Conservation (phyloP, 1,140 invertebrate genomes). For the Reticulitermes speratus region DNA sequence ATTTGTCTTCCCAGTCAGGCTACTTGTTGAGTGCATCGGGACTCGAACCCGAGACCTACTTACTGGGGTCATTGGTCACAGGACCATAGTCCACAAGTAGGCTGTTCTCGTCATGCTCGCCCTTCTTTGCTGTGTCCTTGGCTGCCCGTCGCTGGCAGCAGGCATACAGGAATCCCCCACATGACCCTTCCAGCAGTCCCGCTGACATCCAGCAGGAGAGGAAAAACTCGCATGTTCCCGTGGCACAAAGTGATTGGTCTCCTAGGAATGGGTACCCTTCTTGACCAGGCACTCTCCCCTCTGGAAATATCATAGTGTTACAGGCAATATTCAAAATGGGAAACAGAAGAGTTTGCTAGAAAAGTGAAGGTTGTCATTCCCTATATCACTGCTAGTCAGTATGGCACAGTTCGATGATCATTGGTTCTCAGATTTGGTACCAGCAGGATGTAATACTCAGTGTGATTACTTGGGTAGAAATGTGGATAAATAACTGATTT, state of each 20-base stretch:
- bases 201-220: constrained; percentile 88
- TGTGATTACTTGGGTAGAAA: too few relatives aligned
- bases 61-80: constrained; percentile 73
- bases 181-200: constrained; percentile 81
- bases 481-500: too few relatives aligned
- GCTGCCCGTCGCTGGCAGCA: constrained; percentile 78
- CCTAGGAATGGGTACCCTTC: constrained; percentile 48
- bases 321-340: background rate
- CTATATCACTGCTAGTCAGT: too few relatives aligned
- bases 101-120: constrained; percentile 56
- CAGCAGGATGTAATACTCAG: too few relatives aligned
- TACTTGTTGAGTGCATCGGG: constrained; percentile 4
- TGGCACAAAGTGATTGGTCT: constrained; percentile 56
- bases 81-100: constrained; percentile 62
- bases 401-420: too few relatives aligned
- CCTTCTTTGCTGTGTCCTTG: constrained; percentile 65
- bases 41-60: constrained; percentile 44
- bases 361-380: too few relatives aligned
- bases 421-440: too few relatives aligned
- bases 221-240: constrained; percentile 88
- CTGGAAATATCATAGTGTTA: constrained; percentile 36
- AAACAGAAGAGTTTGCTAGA: background rate
- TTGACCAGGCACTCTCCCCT: constrained; percentile 41
- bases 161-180: constrained; percentile 76
- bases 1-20: background rate